These are phyloP conservation scores for Ophion slaviceki DNA, from an alignment of 2,888 invertebrate genomes.

Conservation along the genomic window DNA sequence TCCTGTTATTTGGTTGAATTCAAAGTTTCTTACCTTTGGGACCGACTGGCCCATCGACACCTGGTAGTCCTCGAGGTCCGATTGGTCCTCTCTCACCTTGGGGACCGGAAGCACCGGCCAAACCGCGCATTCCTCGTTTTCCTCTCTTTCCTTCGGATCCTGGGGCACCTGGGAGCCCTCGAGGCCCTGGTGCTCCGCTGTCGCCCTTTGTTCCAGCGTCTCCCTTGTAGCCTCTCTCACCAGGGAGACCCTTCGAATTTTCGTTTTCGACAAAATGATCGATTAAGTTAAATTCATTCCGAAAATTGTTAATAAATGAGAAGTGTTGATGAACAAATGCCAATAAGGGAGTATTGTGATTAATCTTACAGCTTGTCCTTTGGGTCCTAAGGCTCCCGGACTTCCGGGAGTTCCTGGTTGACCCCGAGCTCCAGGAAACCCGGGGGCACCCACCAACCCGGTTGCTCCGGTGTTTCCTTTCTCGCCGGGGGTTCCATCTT, in stretches of 20 bases:
- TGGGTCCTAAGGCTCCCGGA: slow-evolving; percentile 89
- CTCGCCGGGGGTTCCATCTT: slow-evolving; percentile 92
- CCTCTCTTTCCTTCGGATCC: slow-evolving; percentile 93
- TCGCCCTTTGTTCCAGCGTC: slow-evolving; percentile 92
- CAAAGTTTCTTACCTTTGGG: slow-evolving; percentile 85
- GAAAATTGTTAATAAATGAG: no score
- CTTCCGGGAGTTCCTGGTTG: slow-evolving; percentile 90
- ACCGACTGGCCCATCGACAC: slow-evolving; percentile 91
- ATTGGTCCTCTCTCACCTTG: slow-evolving; percentile 89
- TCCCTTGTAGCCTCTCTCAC: slow-evolving; percentile 92
- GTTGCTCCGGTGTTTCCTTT: slow-evolving; percentile 90
- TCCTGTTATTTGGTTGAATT: neutral
- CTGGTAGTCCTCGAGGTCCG: slow-evolving; percentile 89
- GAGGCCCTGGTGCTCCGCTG: slow-evolving; percentile 88
- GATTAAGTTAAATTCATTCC: neutral
- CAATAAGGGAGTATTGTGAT: slow-evolving; percentile 25
- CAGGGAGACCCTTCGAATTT: slow-evolving; percentile 87
- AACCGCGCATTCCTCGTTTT: slow-evolving; percentile 91
- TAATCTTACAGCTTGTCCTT: slow-evolving; percentile 88
- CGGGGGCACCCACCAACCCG: slow-evolving; percentile 91
- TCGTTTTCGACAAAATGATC: neutral
- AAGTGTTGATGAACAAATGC: neutral
- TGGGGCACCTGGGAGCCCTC: slow-evolving; percentile 90
- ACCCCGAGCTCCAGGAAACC: slow-evolving; percentile 93
- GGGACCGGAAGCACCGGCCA: slow-evolving; percentile 89